Evolutionary conservation across 2,113 vertebrate genomes (phyloP), one percentile per base, ranked within the genome.

Genomic region (Octodon degus): DNA sequence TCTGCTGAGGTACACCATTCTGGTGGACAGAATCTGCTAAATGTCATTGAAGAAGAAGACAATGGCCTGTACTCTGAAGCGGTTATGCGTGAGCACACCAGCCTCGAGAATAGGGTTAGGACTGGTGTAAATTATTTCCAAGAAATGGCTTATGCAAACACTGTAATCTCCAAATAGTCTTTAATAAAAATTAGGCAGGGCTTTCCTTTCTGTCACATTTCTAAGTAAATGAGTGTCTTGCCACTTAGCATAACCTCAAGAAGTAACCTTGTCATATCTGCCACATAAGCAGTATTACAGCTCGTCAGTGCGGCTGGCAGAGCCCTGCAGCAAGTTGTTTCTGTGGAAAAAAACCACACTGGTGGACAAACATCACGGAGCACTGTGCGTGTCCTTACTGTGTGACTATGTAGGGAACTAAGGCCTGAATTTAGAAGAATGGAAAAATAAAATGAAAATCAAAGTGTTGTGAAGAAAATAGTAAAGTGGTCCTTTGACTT

Each of bases 141-240:
- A 94, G 81, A 90, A 94, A 96, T 60, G 93, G 80, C 81, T 93
- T 50, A 62, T 76, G 72, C 77, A 92, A 96, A 90, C 60, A 97
- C 22, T 84, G 37, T n/a, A 92, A 62, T 60, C 70, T 96, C 91
- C 40, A 89, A 95, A 85, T 86, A 90, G 7, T 50, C 17, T 81
- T 77, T 97, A 95, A 92, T 77, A 97, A 97, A 98, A 98, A 98
- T 98, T 97, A 98, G 97, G 89, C 67, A 97, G 89, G 27, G 86
- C 95, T 93, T 60, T 50, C 70, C 86, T 88, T 92, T 97, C 82
- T 77, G 79, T 91, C 80, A 81, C 43, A 96, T 63, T 95, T 96
- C 92, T 97, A 94, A 91, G 77, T 90, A 95, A 96, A 96, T 94
- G 47, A 22, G 55, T 81, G 8, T 81, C 84, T 63, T 97, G 68